These are phyloP conservation scores for Aurelia sp. DNA, from an alignment of 30 jellyfish, hydroid and myxozoan species.

Conservation along the genomic window DNA sequence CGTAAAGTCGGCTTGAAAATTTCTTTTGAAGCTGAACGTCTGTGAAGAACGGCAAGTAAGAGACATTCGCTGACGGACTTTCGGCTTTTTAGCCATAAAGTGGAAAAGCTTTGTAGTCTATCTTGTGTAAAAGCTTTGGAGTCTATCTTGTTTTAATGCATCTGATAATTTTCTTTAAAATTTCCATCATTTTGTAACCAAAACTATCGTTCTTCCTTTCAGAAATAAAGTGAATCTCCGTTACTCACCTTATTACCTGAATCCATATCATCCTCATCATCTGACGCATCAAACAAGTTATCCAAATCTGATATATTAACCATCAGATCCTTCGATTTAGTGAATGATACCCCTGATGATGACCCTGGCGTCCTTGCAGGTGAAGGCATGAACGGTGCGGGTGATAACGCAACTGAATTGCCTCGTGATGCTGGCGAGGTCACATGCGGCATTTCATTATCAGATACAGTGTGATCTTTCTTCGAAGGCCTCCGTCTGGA, in stretches of 20 bases:
- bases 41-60: too few species aligned
- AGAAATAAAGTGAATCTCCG: too few species aligned
- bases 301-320: conserved; percentile 83
- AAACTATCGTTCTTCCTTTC: too few species aligned
- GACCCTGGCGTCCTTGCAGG: conserved; percentile 84
- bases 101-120: too few species aligned
- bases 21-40: too few species aligned
- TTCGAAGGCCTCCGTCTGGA: conserved; percentile 63
- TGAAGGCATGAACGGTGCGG: conserved; percentile 64
- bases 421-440: conserved; percentile 57
- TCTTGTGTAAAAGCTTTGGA: too few species aligned
- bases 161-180: too few species aligned
- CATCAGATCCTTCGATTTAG: conserved; percentile 78
- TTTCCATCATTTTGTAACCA: too few species aligned
- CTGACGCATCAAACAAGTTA: conserved; percentile 84
- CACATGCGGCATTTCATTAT: conserved; percentile 43
- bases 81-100: too few species aligned
- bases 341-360: conserved; percentile 55
- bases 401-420: conserved; percentile 46
- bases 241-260: conserved; percentile 18
- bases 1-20: too few species aligned
- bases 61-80: too few species aligned
- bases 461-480: conserved; percentile 39
- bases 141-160: too few species aligned
- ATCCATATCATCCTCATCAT: conserved; percentile 82